Evolutionary conservation across 2,797 vertebrate genomes (phyloP), one percentile per base, ranked within the genome.

Genomic region (Telmatherina bonti): DNA sequence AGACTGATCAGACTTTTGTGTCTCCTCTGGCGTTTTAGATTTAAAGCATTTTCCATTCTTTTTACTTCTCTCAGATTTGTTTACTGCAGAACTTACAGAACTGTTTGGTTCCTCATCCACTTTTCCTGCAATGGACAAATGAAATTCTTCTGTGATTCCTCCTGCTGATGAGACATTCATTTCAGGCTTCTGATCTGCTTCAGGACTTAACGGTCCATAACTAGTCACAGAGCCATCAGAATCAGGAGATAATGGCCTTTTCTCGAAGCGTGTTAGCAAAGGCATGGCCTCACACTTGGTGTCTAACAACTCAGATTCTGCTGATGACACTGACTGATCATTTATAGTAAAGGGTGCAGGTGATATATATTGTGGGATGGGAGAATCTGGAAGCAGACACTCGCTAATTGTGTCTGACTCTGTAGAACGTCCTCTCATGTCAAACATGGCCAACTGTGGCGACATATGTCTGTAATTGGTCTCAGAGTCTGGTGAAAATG

Each of bases 271-370:
- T 47, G 69, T 67, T 7, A 64, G 16, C 45, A 78, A 11, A 35
- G 71, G 49, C 41, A 56, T 59, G 16, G 57, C 24, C 35, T 79
- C 74, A 57, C 61, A 62, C 26, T 82, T 38, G 27, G 36, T 43
- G 54, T 85, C 61, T 53, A 89, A 89, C 29, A 76, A 31, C 60
- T 75, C 55, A 51, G 84, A 86, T 61, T 91, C 86, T 65, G 84
- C 72, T 59, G 88, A 89, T 51, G 71, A 79, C 13, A 11, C 10
- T 64, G 76, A 49, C 63, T 63, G 74, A 29, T 54, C 24, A 10
- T 60, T 73, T 56, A 67, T 59, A 58, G 22, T 55, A 27, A 70
- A 41, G 43, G 43, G 53, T 55, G 76, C 27, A 69, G 41, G 16
- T 41, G 59, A 15, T 2, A 11, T 27, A 61, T 27, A 60, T 74